Evolutionary conservation across 2,888 invertebrate genomes (phyloP), one percentile per base, ranked within the genome.

Genomic region (Orthosia cruda): DNA sequence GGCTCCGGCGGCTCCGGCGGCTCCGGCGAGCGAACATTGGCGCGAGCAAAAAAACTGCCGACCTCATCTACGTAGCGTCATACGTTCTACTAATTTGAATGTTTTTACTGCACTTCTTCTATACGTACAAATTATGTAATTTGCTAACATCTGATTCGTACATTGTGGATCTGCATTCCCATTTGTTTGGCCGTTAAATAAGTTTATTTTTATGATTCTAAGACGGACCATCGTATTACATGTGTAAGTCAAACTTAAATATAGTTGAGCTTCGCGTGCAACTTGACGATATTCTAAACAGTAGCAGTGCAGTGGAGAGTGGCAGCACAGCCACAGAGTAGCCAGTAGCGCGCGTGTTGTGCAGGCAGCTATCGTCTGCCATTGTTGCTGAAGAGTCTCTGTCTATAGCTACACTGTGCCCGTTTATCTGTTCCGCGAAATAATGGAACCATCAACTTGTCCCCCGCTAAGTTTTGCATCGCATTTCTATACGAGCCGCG

Each of bases 21-120:
- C n/a, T n/a, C n/a, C n/a, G n/a, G 82, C 76, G 81, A 85, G 86
- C 86, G 79, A 89, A 90, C 88, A 90, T 90, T 89, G 64, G 57
- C 87, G 84, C 87, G 77, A 83, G 77, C 66, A 81, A 77, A 80
- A 82, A 78, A 82, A 72, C 49, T 69, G 83, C 84, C 83, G 87
- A 86, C 87, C 85, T 86, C 82, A 73, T 77, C 71, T 71, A 71
- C 63, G 65, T 65, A 71, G 61, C 83, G 74, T 73, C 81, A 72
- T 76, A 74, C 74, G 78, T 77, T 77, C 76, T 75, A 76, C 69
- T 85, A 70, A 80, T 80, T 77, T 63, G 40, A 71, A 81, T 74
- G 65, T 81, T 84, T 79, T 78, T 79, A 72, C 71, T 79, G 78
- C 73, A 75, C 64, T 76, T 87, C 85, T 85, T 83, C 63, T 80